A percentile compares a stretch with the other conserved stretches of the same genome.
Evolutionary conservation across 2,888 invertebrate species (phyloP).

Genomic region (Phyllotreta cruciferae): DNA sequence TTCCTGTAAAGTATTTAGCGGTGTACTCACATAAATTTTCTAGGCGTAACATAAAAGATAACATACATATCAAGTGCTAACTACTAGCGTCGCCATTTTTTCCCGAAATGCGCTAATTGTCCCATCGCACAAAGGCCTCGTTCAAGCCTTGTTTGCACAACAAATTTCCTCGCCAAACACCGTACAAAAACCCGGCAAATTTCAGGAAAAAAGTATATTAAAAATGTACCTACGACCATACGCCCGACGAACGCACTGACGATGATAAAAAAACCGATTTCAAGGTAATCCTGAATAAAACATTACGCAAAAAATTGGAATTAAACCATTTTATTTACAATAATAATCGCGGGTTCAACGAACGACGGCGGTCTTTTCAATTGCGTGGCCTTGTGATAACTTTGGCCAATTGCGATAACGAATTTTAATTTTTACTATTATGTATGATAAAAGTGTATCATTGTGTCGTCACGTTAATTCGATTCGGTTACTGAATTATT

Average conservation of each 20-base stretch:
- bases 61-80: no score
- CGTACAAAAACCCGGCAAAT: no score
- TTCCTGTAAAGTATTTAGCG: no score
- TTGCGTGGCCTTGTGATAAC: slow-evolving; percentile 31
- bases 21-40: no score
- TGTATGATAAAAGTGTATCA: slow-evolving; percentile 22
- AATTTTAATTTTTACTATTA: slow-evolving; percentile 32
- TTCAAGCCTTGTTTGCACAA: no score
- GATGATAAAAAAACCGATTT: slow-evolving; percentile 18
- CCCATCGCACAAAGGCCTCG: no score
- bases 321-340: slow-evolving; percentile 28
- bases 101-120: no score
- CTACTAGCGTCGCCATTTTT: no score
- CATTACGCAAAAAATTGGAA: slow-evolving; percentile 27
- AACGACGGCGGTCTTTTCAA: slow-evolving; percentile 24
- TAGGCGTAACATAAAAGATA: no score
- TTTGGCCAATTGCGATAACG: slow-evolving; percentile 31
- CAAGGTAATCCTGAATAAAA: slow-evolving; percentile 29
- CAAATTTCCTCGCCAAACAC: no score
- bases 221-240: neutral
- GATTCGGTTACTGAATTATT: slow-evolving; percentile 9
- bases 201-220: neutral
- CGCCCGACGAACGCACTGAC: neutral
- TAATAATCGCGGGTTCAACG: slow-evolving; percentile 26
- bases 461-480: slow-evolving; percentile 14